Base-by-base conservation (phyloP, 2,797 vertebrate species). In the Lepilemur ruficaudatus region DNA sequence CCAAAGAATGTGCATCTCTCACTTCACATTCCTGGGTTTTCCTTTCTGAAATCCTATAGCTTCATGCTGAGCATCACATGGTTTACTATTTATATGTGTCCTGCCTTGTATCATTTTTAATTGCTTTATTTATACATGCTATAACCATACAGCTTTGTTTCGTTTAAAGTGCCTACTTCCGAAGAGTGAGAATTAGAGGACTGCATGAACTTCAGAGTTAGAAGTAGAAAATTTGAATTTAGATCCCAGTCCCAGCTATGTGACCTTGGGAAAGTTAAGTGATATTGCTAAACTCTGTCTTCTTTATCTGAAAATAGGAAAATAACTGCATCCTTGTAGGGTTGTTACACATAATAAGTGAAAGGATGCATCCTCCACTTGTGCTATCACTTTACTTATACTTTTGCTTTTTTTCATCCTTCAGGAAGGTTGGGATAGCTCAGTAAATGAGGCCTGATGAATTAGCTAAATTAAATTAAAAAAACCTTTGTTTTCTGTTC, bases 401-500 rank as follows among this genome's bases (percentile, higher is more conserved):
- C 61, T 67, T 32, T 57, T 2, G 7, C 0, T 70, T 20, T 10
- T 73, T 41, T 43, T 57, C 43, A 5, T 25, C 2, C 10, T 95
- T 79, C 82, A 6, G 25, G 67, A 70, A 89, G 23, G 18, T 18
- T 83, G 28, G 13, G 76, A 25, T 17, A 38, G 28, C 17, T 72
- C n/a, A 7, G n/a, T 55, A 61, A 70, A 30, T 63, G 20, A 57
- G 35, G 5, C 48, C 52, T 70, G 35, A 89, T 72, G n/a, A 55
- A 73, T 59, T 76, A 55, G 7, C 73, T 93, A 89, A 84, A 87
- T 76, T 89, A 78, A 80, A 93, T 63, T 55, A 69, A 65, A 93
- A 65, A 93, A 92, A 30, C 3, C 0, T 10, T 41, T 91, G 17
- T 57, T 73, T 78, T 23, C 50, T 65, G 15, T 48, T 63, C 30